These are phyloP conservation scores for Dryoscopus gambensis DNA, from an alignment of 2,113 vertebrate genomes.

Conservation along the genomic window DNA sequence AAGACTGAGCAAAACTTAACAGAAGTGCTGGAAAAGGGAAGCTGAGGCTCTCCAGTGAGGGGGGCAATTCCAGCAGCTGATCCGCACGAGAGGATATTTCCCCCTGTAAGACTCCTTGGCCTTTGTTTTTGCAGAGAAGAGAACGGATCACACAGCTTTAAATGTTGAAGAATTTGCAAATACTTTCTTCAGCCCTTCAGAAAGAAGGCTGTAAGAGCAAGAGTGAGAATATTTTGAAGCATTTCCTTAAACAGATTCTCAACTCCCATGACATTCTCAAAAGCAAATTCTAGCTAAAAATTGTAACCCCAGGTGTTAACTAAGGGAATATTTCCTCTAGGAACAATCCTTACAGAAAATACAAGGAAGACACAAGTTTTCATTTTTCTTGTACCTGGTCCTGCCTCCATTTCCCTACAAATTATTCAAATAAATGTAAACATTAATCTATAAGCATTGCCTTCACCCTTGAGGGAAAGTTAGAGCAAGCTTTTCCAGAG, in stretches of 20 bases:
- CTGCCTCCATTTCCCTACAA: not conserved
- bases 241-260: slow-evolving; percentile 18
- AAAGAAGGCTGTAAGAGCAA: not conserved
- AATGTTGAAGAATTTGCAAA: not conserved
- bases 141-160: not conserved
- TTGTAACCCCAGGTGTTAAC: not conserved
- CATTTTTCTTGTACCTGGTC: not conserved
- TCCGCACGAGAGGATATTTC: not conserved
- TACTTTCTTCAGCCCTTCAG: not conserved
- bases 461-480: not conserved
- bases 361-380: not conserved
- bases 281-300: not conserved
- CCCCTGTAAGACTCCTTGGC: not conserved
- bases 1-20: not conserved
- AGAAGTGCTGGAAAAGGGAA: not conserved
- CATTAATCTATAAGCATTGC: not conserved
- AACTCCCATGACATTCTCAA: not conserved
- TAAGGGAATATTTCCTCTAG: not conserved
- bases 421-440: slow-evolving; percentile 5
- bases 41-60: not conserved
- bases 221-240: not conserved
- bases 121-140: not conserved
- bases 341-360: not conserved
- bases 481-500: not conserved
- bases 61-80: not conserved